These are phyloP conservation scores for Gymnosoma rotundatum DNA, from an alignment of 2,888 invertebrate species.

Conservation along the genomic window DNA sequence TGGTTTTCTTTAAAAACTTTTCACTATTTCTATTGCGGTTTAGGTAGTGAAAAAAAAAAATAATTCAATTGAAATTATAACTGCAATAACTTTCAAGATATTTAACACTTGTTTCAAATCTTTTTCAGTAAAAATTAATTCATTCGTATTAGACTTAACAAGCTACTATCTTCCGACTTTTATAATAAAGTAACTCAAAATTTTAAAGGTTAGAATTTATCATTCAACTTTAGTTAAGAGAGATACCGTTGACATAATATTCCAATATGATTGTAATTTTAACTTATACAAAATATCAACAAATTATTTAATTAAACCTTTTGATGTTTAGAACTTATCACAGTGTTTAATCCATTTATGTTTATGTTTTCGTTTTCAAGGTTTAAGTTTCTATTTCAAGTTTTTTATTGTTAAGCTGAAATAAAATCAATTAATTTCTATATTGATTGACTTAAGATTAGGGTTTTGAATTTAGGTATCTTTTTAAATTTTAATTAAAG, in stretches of 20 bases:
- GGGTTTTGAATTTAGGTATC: background rate
- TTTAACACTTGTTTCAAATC: too few species aligned
- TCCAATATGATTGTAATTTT: background rate
- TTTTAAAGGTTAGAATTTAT: too few species aligned
- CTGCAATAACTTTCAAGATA: too few species aligned
- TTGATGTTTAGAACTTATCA: slow-evolving; percentile 1
- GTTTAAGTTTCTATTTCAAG: slow-evolving; percentile 10
- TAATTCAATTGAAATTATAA: too few species aligned
- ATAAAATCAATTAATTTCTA: slow-evolving; percentile 49
- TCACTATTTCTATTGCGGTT: too few species aligned
- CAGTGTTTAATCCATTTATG: slow-evolving; percentile 27
- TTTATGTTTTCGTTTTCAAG: slow-evolving; percentile 12
- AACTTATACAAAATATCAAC: slow-evolving; percentile 42
- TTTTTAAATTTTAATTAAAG: background rate
- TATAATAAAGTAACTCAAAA: too few species aligned
- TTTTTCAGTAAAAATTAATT: too few species aligned
- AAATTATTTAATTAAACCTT: slow-evolving; percentile 2
- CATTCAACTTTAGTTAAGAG: too few species aligned
- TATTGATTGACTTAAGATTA: slow-evolving; percentile 43
- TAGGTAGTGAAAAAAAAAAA: too few species aligned
- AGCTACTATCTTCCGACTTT: too few species aligned
- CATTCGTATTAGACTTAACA: too few species aligned
- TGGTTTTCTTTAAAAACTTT: too few species aligned
- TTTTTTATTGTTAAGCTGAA: slow-evolving; percentile 32
- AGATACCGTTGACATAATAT: background rate